Evolutionary conservation across 2,113 vertebrate species (phyloP), one percentile per base, ranked within the genome.

Genomic region (Merops nubicus): DNA sequence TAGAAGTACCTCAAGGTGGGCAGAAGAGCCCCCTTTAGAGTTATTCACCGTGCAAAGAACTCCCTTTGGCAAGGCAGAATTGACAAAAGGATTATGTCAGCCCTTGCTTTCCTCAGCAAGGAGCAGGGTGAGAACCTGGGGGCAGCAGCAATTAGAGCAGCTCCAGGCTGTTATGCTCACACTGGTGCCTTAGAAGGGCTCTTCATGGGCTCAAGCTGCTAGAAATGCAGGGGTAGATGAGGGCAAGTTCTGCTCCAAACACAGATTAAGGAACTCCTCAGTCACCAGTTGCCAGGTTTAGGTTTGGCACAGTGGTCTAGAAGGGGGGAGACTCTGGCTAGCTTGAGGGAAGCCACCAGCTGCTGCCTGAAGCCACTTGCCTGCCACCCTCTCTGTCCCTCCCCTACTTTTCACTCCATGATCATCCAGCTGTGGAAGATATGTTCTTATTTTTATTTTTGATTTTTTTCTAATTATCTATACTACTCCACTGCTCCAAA

Each of bases 1-100:
- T 93, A 85, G 72, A 81, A 94, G 85, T 70, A 91, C 92, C 83
- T 94, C 89, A 79, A 91, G 92, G 93, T 94, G 91, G 73, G 84
- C 76, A 94, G 91, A 95, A 96, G 51, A 88, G 95, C 38, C 89
- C 95, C 78, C 92, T 67, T 86, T 83, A 88, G 95, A 89, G 88
- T 69, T 96, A 88, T 86, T 88, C 7, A 0, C 51, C 34, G 64
- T 57, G 83, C 53, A 82, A 84, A 97, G 47, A 80, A 88, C 65
- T 89, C 88, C 85, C 93, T 81, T 78, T 91, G 40, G 93, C 93
- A 80, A 68, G 0, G 4, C 28, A 60, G 88, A 91, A 92, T 75
- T 77, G 93, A 93, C 95, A 81, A 91, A 92, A 95, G 76, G 88
- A 93, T 94, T 91, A 80, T 91, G 90, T 96, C 93, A 95, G 89